Conservation (phyloP, 2,797 vertebrate genomes). For the Hippoglossus hippoglossus region DNA sequence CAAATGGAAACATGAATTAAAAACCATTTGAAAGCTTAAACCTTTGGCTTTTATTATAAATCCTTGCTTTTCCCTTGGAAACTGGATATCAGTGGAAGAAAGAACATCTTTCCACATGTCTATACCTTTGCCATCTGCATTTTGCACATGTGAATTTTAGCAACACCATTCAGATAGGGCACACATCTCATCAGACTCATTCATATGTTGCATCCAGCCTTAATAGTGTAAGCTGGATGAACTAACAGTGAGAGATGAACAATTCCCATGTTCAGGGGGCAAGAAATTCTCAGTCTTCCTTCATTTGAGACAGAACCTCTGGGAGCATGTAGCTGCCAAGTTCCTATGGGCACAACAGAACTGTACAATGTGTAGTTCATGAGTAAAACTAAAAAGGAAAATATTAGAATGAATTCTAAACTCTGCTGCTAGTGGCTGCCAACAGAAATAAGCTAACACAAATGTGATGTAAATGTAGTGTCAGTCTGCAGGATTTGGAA, state of each 20-base stretch:
- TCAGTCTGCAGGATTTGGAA: constrained; percentile 43
- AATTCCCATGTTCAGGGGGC: background rate
- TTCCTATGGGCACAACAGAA: constrained; percentile 10
- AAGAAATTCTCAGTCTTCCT: background rate
- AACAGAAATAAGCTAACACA: constrained; percentile 42
- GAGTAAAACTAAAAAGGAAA: background rate
- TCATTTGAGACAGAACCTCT: background rate
- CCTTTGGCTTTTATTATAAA: too few relatives aligned
- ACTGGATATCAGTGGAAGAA: too few relatives aligned
- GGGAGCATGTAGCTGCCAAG: constrained; percentile 1
- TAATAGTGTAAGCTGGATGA: background rate
- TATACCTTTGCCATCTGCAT: too few relatives aligned
- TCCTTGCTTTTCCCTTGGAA: too few relatives aligned
- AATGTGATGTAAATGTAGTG: background rate
- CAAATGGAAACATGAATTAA: too few relatives aligned
- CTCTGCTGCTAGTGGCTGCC: constrained; percentile 5
- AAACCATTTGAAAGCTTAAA: too few relatives aligned
- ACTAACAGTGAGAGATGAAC: background rate
- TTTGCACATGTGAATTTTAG: too few relatives aligned
- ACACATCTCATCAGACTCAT: too few relatives aligned
- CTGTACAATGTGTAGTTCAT: constrained; percentile 10
- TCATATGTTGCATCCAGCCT: too few relatives aligned
- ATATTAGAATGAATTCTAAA: constrained; percentile 38
- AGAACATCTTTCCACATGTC: too few relatives aligned
- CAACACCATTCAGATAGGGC: too few relatives aligned